These are phyloP conservation scores for Dysidea cf. avara DNA, from an alignment of 37 sponge, comb jelly and placozoan genomes.

Conservation along the genomic window DNA sequence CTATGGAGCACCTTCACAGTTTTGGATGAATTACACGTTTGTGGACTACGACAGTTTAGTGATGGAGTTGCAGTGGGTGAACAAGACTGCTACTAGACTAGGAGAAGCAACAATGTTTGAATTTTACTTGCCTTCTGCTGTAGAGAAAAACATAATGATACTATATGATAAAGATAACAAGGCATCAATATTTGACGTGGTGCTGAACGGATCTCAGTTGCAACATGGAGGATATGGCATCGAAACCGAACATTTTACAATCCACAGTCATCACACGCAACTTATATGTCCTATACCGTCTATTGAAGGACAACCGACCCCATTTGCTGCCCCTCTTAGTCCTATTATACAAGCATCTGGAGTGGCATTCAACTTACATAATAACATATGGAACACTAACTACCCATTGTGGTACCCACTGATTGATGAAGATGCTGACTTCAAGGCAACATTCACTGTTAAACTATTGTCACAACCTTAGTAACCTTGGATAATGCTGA, in stretches of 20 bases:
- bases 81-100: slow-evolving; percentile 59
- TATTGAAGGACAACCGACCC: slow-evolving; percentile 3
- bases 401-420: slow-evolving; percentile 74
- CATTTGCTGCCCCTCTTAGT: slow-evolving; percentile 35
- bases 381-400: slow-evolving; percentile 80
- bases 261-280: neutral
- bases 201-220: slow-evolving; percentile 55
- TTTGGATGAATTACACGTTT: slow-evolving; percentile 21
- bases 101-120: slow-evolving; percentile 69
- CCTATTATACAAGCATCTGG: slow-evolving; percentile 14
- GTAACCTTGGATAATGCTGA: neutral
- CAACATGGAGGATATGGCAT: slow-evolving; percentile 43
- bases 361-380: slow-evolving; percentile 69
- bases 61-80: slow-evolving; percentile 34
- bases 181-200: slow-evolving; percentile 10
- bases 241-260: neutral
- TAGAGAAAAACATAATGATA: neutral
- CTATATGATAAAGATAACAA: slow-evolving; percentile 4
- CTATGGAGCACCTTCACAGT: slow-evolving; percentile 51
- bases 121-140: slow-evolving; percentile 30
- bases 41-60: neutral
- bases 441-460: slow-evolving; percentile 30
- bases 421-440: slow-evolving; percentile 43
- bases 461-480: neutral
- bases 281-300: slow-evolving; percentile 21